phyloP scores from a whole-genome alignment of 2,888 invertebrate species.

The Chrysolina americana region DNA sequence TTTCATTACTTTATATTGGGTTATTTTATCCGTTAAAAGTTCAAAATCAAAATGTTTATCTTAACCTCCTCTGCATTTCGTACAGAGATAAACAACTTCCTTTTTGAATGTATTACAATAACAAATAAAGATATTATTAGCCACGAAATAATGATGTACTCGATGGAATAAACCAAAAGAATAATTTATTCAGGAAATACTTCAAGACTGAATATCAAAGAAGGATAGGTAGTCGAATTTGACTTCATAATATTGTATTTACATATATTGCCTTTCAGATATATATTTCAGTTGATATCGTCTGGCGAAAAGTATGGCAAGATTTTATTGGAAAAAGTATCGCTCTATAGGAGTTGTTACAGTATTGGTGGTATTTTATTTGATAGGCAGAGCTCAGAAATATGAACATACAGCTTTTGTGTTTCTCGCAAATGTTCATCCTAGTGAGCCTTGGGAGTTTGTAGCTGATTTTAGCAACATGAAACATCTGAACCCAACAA shows the following conservation, averaged over 20 bases:
- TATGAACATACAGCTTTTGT: slow-evolving; percentile 70
- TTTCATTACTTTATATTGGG: background rate
- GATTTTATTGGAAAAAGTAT: slow-evolving; percentile 63
- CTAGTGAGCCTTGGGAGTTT: slow-evolving; percentile 80
- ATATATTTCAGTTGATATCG: background rate
- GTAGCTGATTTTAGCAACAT: slow-evolving; percentile 84
- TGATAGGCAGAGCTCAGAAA: slow-evolving; percentile 61
- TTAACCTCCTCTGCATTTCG: slow-evolving; percentile 30
- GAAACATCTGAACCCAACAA: slow-evolving; percentile 79
- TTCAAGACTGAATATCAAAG: slow-evolving; percentile 2
- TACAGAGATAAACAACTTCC: slow-evolving; percentile 40
- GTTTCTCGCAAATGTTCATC: slow-evolving; percentile 72
- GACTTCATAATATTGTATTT: background rate
- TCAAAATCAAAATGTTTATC: slow-evolving; percentile 31
- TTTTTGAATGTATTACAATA: slow-evolving; percentile 19
- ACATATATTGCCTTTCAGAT: background rate
- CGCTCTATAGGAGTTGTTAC: slow-evolving; percentile 55
- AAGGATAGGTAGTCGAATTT: background rate
- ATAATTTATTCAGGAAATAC: background rate
- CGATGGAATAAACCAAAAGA: background rate
- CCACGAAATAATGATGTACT: background rate
- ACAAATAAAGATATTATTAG: slow-evolving; percentile 21
- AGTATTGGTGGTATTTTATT: slow-evolving; percentile 58
- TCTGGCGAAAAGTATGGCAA: slow-evolving; percentile 55
- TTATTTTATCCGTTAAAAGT: background rate